phyloP scores from a whole-genome alignment of 2,797 vertebrate genomes.

The Botia kubotai region DNA sequence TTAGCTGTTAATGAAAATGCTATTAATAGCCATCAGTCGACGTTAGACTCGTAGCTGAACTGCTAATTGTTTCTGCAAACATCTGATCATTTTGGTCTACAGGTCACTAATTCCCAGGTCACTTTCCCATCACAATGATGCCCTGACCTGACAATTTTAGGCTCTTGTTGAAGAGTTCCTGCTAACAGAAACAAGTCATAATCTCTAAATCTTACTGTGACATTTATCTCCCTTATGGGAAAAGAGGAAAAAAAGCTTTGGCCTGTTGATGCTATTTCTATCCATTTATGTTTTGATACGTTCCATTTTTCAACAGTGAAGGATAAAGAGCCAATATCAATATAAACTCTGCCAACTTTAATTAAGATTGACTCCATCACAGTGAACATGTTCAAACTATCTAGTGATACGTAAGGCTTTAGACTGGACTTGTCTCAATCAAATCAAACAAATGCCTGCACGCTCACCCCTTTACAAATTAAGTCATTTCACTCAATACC shows the following conservation, averaged over 20 bases:
- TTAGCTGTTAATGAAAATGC: background rate
- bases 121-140: constrained; percentile 4
- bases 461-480: background rate
- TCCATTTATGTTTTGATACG: constrained; percentile 13
- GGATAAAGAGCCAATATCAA: constrained; percentile 30
- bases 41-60: constrained; percentile 1
- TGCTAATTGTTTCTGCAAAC: constrained; percentile 2
- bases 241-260: background rate
- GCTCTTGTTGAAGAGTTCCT: constrained; percentile 12
- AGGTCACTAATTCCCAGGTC: constrained; percentile 22
- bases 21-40: constrained; percentile 8
- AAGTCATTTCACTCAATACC: constrained; percentile 11
- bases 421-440: constrained; percentile 20
- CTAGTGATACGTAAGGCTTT: constrained; percentile 8
- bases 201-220: background rate
- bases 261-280: constrained; percentile 27
- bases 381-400: constrained; percentile 32
- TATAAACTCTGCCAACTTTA: constrained; percentile 18
- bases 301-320: constrained; percentile 21
- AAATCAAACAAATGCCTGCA: constrained; percentile 6
- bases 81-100: constrained; percentile 20
- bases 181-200: constrained; percentile 22
- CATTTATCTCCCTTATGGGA: constrained; percentile 21
- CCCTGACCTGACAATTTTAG: constrained; percentile 14
- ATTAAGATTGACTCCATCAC: constrained; percentile 21